Evolutionary conservation across 2,888 invertebrate genomes (phyloP).

Genomic region (Gisinianus flammeolus): DNA sequence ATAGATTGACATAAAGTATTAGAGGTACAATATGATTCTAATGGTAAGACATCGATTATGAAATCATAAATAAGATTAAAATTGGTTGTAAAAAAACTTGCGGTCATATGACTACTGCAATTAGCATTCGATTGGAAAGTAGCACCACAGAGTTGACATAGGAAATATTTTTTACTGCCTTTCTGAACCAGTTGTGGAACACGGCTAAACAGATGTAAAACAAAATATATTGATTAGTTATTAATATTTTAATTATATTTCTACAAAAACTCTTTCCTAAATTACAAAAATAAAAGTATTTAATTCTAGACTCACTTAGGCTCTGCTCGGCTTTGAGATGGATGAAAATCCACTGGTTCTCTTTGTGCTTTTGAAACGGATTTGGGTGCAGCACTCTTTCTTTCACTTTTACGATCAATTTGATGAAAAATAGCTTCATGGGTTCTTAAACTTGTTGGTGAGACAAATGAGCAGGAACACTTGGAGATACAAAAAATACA

Average conservation of each 20-base stretch:
- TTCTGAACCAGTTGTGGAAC: conserved; percentile 12
- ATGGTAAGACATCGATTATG: no score
- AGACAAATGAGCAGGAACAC: conserved; percentile 34
- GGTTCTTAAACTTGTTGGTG: conserved; percentile 31
- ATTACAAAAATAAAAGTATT: no score
- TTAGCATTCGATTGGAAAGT: conserved; percentile 16
- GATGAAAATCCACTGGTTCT: no score
- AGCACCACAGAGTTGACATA: conserved; percentile 26
- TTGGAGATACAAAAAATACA: no score
- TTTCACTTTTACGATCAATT: background rate
- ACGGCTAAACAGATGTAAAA: background rate
- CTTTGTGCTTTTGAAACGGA: background rate
- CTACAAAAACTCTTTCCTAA: no score
- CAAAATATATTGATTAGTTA: no score
- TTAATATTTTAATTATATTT: no score
- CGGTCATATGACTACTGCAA: conserved; percentile 18
- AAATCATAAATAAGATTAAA: no score
- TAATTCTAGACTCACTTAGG: background rate
- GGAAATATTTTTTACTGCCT: conserved; percentile 8
- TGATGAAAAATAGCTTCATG: conserved; percentile 38
- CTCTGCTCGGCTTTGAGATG: no score
- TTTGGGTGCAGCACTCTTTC: background rate
- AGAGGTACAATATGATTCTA: no score
- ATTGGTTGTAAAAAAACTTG: no score
- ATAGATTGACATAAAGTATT: background rate